Base-by-base conservation (phyloP, 2,888 invertebrate genomes). In the Cryptosula pallasiana region DNA sequence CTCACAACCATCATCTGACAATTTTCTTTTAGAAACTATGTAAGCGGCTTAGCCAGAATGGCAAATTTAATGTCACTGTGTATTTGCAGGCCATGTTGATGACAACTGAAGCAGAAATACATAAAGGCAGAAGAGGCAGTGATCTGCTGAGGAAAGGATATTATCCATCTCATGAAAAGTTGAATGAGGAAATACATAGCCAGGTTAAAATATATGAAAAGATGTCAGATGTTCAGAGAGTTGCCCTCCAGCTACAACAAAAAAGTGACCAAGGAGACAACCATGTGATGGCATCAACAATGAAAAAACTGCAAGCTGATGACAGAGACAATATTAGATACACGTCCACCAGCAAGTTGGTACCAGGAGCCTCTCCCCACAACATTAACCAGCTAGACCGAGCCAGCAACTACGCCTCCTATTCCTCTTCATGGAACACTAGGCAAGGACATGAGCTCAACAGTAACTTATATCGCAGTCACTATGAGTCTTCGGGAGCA, bases 141-240 rank as follows among this genome's bases (percentile, higher is more conserved):
- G 63, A 27, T 34, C 20, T 9, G 3, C 34, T 63, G 5, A 29
- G 63, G 9, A 63, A 63, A 32, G 63, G 63, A 2, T 63, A 32
- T 27, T 63, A 63, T 27, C 63, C 63, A 25, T 63, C 63, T 1
- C 20, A 32, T 9, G 63, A 63, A 32, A 63, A 27, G 32, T 32
- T 63, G 1, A 32, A 32, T 34, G 63, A 20, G 2, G 63, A 63
- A 32, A 63, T 63, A 63, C 63, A 63, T 32, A 63, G 63, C 32
- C 63, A 27, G 27, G 63, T 63, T 5, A 63, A 63, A 63, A 63
- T 63, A 63, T 63, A 63, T 63, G 63, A 63, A 27, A 63, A 63
- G 32, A 63, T 63, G 32, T 63, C 63, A 34, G 63, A 63, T 32
- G 63, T 63, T 63, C 63, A 63, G 34, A 63, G 27, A 63, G 25